phyloP scores from a whole-genome alignment of 2,888 invertebrate species.

The Laspeyria flexula region DNA sequence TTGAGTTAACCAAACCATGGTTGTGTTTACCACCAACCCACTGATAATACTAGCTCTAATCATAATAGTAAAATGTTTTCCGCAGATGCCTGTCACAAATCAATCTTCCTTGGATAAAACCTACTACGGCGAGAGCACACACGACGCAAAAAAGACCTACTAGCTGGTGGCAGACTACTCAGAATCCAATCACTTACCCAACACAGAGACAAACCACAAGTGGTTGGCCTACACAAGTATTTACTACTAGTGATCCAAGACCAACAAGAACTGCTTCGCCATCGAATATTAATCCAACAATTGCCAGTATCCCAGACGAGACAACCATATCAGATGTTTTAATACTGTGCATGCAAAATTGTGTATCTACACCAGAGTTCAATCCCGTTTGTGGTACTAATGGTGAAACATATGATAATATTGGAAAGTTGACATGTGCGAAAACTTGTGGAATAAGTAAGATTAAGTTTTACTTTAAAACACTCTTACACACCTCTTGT shows the following conservation, averaged over 20 bases:
- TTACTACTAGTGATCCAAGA: too few species aligned
- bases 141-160: too few species aligned
- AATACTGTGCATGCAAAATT: slow-evolving; percentile 30
- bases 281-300: background rate
- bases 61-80: too few species aligned
- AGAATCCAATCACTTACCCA: background rate
- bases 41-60: too few species aligned
- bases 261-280: background rate
- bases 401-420: slow-evolving; percentile 69
- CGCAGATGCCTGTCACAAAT: too few species aligned
- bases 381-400: slow-evolving; percentile 80
- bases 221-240: background rate
- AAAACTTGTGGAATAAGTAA: slow-evolving; percentile 72
- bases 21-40: too few species aligned
- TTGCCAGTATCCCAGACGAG: background rate
- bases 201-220: background rate
- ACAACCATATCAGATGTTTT: slow-evolving; percentile 18
- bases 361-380: slow-evolving; percentile 60
- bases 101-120: too few species aligned
- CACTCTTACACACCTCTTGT: too few species aligned
- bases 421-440: slow-evolving; percentile 68
- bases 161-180: background rate
- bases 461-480: slow-evolving; percentile 26
- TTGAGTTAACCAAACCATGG: too few species aligned
- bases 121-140: too few species aligned